Evolutionary conservation across 2,113 vertebrate genomes (phyloP).

Genomic region (Myiopsitta monachus): DNA sequence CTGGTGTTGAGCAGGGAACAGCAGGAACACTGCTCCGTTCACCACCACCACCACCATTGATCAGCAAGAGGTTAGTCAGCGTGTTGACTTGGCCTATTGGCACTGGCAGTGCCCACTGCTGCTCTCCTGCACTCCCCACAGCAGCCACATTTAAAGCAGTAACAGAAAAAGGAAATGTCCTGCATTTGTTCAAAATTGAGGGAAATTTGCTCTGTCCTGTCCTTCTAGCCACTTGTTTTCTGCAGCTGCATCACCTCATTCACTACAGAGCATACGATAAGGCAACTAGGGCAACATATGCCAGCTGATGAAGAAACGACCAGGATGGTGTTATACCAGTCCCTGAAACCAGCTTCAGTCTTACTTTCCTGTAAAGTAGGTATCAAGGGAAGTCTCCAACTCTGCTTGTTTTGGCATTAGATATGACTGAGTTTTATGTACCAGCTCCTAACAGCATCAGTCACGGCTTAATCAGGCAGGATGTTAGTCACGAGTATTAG

Average conservation of each 20-base stretch:
- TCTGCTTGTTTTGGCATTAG: background rate
- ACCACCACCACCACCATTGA: background rate
- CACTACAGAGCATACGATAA: background rate
- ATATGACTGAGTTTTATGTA: background rate
- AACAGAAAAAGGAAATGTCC: background rate
- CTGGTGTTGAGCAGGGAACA: background rate
- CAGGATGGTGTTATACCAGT: background rate
- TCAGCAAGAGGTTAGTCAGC: too few relatives aligned
- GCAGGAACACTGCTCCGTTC: background rate
- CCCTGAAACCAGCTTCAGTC: background rate
- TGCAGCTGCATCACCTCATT: background rate
- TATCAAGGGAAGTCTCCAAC: background rate
- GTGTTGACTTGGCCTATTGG: background rate
- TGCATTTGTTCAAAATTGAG: background rate
- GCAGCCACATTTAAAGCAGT: background rate
- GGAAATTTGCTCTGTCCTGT: background rate
- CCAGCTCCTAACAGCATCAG: background rate
- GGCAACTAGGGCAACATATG: fast-evolving
- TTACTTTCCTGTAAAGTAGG: background rate
- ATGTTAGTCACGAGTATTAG: fast-evolving
- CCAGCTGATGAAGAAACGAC: background rate
- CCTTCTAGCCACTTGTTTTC: too few relatives aligned
- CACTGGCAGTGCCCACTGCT: background rate
- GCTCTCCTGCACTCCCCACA: background rate
- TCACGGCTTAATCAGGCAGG: background rate